These are phyloP conservation scores for Streptopelia turtur DNA, from an alignment of 2,797 vertebrate genomes.

Conservation along the genomic window DNA sequence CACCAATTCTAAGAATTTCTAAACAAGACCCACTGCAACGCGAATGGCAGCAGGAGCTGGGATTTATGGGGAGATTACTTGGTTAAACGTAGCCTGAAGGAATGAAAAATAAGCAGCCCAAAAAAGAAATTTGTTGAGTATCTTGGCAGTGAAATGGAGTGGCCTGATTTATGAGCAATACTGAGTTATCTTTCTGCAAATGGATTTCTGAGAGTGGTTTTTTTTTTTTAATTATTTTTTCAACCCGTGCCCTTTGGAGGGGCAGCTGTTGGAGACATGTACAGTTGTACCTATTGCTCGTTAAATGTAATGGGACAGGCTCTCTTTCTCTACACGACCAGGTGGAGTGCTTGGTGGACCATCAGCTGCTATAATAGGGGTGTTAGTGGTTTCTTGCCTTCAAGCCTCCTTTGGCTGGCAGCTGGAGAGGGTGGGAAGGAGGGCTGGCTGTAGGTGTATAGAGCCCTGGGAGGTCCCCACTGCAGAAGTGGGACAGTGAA, in stretches of 20 bases:
- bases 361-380: not conserved
- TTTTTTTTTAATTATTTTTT: not conserved
- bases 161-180: slow-evolving; percentile 71
- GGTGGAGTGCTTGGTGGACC: not conserved
- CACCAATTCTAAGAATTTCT: slow-evolving; percentile 44
- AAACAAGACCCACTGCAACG: slow-evolving; percentile 44
- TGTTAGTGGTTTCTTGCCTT: not conserved
- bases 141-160: slow-evolving; percentile 67
- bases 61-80: slow-evolving; percentile 57
- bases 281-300: not conserved
- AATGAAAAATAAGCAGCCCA: slow-evolving; percentile 44
- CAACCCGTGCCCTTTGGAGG: slow-evolving; percentile 42
- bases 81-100: slow-evolving; percentile 35
- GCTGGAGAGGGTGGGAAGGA: not conserved
- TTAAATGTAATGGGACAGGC: not conserved
- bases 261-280: slow-evolving; percentile 37
- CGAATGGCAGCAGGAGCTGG: slow-evolving; percentile 19
- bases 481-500: not conserved
- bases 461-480: not conserved
- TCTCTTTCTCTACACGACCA: not conserved
- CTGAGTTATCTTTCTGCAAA: slow-evolving; percentile 67
- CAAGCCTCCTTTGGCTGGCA: accelerated
- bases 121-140: slow-evolving; percentile 54
- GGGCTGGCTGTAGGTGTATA: not conserved
- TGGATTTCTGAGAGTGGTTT: slow-evolving; percentile 43